Evolutionary conservation across 2,113 vertebrate genomes (phyloP).

Genomic region (Psilopsiagon aurifrons): DNA sequence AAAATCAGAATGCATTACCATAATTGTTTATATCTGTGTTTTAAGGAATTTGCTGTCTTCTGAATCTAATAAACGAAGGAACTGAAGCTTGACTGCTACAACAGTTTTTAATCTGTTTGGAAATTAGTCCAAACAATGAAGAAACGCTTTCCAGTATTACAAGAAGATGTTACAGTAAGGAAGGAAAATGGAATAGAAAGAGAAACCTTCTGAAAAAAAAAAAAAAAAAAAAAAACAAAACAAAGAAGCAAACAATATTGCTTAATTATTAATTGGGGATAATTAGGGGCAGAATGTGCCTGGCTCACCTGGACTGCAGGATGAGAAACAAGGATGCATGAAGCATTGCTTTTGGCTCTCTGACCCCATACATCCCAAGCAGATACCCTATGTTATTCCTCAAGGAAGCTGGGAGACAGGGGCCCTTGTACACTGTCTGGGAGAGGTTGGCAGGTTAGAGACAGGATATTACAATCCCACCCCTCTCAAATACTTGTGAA

Average conservation of each 20-base stretch:
- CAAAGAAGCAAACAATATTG: neutral
- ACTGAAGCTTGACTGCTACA: constrained; percentile 76
- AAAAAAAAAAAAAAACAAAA: neutral
- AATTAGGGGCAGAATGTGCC: neutral
- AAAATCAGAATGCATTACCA: constrained; percentile 70
- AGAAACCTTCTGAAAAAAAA: neutral
- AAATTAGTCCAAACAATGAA: constrained; percentile 75
- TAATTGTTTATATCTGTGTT: constrained; percentile 77
- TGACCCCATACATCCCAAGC: neutral
- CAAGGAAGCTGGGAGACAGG: neutral
- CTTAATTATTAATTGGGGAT: constrained; percentile 25
- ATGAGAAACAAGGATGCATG: neutral
- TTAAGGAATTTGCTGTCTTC: constrained; percentile 77
- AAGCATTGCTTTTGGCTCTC: neutral
- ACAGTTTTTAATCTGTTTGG: constrained; percentile 76
- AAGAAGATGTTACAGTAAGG: constrained; percentile 52
- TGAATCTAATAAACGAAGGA: constrained; percentile 76
- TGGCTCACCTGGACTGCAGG: neutral
- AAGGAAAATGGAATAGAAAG: constrained; percentile 45
- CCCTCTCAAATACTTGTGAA: neutral
- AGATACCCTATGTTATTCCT: neutral
- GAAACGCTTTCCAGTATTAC: constrained; percentile 51
- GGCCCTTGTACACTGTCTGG: neutral
- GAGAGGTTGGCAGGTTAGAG: neutral
- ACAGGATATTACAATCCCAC: neutral